A percentile compares a stretch with the other conserved stretches of the same genome.
These are phyloP conservation scores for Drosophila emarginata DNA, from an alignment of 2,888 invertebrate species.

Conservation along the genomic window DNA sequence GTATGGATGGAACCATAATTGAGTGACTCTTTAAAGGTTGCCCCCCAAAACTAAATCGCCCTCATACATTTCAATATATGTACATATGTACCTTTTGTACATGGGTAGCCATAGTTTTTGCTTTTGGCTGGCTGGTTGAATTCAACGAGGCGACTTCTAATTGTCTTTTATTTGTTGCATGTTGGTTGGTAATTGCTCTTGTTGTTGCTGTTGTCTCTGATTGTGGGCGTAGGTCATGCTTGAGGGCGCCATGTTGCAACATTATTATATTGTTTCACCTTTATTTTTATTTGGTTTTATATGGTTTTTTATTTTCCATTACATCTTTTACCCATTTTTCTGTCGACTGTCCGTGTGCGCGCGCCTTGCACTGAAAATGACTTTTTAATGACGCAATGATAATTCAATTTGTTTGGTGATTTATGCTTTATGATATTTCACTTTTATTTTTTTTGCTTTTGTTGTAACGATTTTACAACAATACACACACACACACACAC, in stretches of 20 bases:
- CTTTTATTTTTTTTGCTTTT: slow-evolving; percentile 24
- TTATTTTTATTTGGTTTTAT: slow-evolving; percentile 39
- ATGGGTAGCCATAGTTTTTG: neutral
- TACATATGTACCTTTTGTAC: too few relatives aligned
- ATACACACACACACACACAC: slow-evolving; percentile 12
- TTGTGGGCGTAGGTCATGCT: slow-evolving; percentile 70
- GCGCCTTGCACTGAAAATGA: slow-evolving; percentile 56
- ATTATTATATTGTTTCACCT: slow-evolving; percentile 74
- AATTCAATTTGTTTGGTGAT: slow-evolving; percentile 77
- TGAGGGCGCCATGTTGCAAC: slow-evolving; percentile 76
- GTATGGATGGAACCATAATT: neutral
- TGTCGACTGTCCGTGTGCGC: slow-evolving; percentile 11
- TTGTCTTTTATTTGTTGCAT: slow-evolving; percentile 11
- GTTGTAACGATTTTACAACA: slow-evolving; percentile 10
- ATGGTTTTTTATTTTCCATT: slow-evolving; percentile 11
- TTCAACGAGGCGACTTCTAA: slow-evolving; percentile 20
- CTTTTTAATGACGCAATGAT: slow-evolving; percentile 77
- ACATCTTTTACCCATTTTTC: slow-evolving; percentile 16
- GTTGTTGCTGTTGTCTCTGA: slow-evolving; percentile 39
- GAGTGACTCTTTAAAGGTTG: slow-evolving; percentile 10
- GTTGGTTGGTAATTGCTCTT: slow-evolving; percentile 40
- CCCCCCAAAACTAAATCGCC: neutral
- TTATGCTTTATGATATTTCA: slow-evolving; percentile 62
- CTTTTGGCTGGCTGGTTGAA: neutral
- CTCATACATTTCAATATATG: too few relatives aligned